Percentiles rank a stretch among this genome's conserved stretches.
Evolutionary conservation across 2,113 vertebrate genomes (phyloP).

Genomic region (Thamnophis sirtalis): DNA sequence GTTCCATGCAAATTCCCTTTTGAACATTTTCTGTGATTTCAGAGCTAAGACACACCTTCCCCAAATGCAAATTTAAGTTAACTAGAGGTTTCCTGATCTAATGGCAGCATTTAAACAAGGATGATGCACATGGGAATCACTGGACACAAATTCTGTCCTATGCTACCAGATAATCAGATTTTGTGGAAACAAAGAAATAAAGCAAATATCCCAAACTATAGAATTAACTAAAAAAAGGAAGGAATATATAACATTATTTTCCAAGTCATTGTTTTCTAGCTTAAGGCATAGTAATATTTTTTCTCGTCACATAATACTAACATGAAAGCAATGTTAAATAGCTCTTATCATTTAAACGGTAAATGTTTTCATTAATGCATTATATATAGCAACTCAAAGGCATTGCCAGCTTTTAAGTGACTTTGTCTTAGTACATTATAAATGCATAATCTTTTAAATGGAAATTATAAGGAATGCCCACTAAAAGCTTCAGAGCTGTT

Average conservation of each 20-base stretch:
- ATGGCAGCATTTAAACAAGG: background rate
- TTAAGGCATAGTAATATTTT: constrained; percentile 1
- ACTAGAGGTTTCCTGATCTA: background rate
- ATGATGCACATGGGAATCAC: background rate
- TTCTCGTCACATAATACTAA: background rate
- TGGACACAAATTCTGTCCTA: background rate
- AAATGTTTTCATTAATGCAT: constrained; percentile 12
- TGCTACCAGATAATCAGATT: background rate
- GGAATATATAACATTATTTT: background rate
- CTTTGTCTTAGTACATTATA: background rate
- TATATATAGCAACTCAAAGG: constrained; percentile 16
- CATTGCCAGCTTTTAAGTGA: background rate
- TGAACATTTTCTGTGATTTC: background rate
- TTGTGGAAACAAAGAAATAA: background rate
- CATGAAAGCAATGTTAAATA: background rate
- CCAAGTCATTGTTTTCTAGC: background rate
- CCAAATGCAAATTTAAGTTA: background rate
- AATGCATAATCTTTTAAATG: constrained; percentile 23
- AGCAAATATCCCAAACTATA: background rate
- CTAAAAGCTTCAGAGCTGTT: constrained; percentile 34
- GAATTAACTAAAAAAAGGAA: background rate
- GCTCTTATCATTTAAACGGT: constrained; percentile 2
- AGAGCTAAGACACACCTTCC: background rate
- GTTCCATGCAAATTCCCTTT: background rate
- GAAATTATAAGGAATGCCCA: background rate